These are phyloP conservation scores for Drosophila stalkeri DNA, from an alignment of 2,888 invertebrate genomes.

Conservation along the genomic window DNA sequence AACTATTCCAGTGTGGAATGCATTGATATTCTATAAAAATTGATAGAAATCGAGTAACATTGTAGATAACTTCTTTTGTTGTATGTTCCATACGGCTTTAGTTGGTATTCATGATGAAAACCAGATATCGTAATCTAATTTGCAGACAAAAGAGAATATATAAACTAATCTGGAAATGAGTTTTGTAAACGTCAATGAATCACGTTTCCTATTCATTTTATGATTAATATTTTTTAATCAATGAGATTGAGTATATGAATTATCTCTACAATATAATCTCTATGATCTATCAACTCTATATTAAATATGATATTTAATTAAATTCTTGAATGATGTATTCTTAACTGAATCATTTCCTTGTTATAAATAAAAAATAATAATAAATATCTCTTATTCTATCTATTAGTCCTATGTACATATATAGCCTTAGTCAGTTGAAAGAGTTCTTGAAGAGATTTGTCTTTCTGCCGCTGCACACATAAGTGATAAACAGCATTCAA, in stretches of 20 bases:
- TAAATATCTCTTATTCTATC: neutral
- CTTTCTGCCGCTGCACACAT: conserved; percentile 3
- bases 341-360: neutral
- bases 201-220: neutral
- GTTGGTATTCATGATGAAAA: too few relatives aligned
- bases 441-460: neutral
- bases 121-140: neutral
- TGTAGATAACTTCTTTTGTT: neutral
- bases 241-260: neutral
- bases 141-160: neutral
- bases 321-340: neutral
- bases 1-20: neutral
- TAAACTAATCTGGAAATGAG: neutral
- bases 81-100: too few relatives aligned
- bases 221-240: conserved; percentile 1
- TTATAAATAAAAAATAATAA: neutral
- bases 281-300: neutral
- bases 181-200: neutral
- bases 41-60: neutral
- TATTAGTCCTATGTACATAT: neutral
- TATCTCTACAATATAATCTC: neutral
- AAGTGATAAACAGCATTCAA: conserved; percentile 31
- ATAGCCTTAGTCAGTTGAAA: neutral
- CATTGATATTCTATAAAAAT: neutral
- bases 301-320: neutral